These are phyloP conservation scores for Ditylenchus dipsaci DNA, from an alignment of 1,140 invertebrate genomes.

Conservation along the genomic window DNA sequence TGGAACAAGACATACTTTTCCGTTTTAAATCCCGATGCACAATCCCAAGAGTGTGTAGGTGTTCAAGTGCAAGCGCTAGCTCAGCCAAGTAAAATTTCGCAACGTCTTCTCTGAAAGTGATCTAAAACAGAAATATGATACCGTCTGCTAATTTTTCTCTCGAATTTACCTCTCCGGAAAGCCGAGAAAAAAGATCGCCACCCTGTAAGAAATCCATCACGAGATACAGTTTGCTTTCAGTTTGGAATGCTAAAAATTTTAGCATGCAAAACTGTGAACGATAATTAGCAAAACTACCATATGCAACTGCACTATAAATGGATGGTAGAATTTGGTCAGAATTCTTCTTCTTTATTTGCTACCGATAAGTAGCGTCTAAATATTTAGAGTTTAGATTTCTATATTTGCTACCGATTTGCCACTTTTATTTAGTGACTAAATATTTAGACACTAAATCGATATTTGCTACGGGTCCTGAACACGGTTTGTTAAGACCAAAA, in stretches of 20 bases:
- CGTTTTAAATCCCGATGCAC: constrained; percentile 95
- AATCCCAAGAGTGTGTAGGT: constrained; percentile 90
- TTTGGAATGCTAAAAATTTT: constrained; percentile 75
- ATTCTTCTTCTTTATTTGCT: constrained; percentile 84
- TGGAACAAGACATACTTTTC: constrained; percentile 72
- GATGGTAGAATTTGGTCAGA: constrained; percentile 92
- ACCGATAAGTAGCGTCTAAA: constrained; percentile 97
- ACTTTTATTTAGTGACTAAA: too few species aligned
- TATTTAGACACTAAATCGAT: too few species aligned
- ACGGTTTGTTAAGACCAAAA: too few species aligned
- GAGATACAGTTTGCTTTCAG: constrained; percentile 94
- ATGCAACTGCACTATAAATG: constrained; percentile 90
- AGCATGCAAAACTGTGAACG: neutral
- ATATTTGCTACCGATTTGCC: too few species aligned
- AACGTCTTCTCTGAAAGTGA: constrained; percentile 98
- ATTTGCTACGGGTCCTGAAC: too few species aligned
- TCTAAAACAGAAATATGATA: neutral
- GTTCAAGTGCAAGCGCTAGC: constrained; percentile 87
- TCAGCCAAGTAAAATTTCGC: constrained; percentile 98
- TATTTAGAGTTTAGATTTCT: too few species aligned
- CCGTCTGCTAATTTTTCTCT: too few species aligned
- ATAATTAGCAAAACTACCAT: neutral
- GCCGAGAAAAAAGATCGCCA: constrained; percentile 90
- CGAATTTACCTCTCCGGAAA: constrained; percentile 82
- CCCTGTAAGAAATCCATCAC: constrained; percentile 95